Evolutionary conservation across 1,140 invertebrate genomes (phyloP), one percentile per base, ranked within the genome.

Genomic region (Neoseiulus cucumeris): DNA sequence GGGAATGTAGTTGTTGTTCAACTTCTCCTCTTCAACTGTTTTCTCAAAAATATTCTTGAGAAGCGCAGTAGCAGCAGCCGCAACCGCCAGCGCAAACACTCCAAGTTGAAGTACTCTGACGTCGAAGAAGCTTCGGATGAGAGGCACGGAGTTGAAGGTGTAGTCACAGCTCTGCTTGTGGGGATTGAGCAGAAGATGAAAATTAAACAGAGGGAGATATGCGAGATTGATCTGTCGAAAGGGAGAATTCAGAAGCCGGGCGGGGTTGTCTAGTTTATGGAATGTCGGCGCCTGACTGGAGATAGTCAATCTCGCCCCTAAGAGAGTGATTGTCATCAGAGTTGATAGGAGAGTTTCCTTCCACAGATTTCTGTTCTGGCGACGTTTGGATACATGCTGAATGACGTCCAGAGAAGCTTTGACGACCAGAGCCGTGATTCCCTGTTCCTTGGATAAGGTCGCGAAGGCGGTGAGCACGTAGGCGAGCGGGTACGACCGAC

Each of bases 381-480:
- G 51, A 9, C 33, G 33, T 17, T 33, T 33, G 51, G 1, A 14
- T 14, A 20, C 14, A 59, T 25, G 33, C 14, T 59, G 33, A 9
- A 25, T 25, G 4, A 59, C 4, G 22, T 59, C 51, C 17, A 59
- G 51, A 17, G 22, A 59, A 33, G 22, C 51, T 25, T 59, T 59
- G 2, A 59, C 51, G 2, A 90, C 89, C 74, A 89, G 76, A 55
- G 85, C 83, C 65, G 88, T 92, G 42, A 96, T 84, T 12, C 91
- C 91, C 75, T 87, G 89, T 78, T 97, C 92, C 78, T 96, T 97
- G 73, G 84, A 91, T 29, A 96, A 75, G 80, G 92, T 87, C 47
- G 87, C 84, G 20, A 81, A 33, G 17, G 14, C 22, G 14, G 51
- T 25, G 22, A 17, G 33, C 17, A 59, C 51, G 9, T 20, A 59